A percentile compares a stretch with the other conserved stretches of the same genome.
Evolutionary conservation across 1,140 invertebrate species (phyloP).

Genomic region (Protaetia brevitarsis): DNA sequence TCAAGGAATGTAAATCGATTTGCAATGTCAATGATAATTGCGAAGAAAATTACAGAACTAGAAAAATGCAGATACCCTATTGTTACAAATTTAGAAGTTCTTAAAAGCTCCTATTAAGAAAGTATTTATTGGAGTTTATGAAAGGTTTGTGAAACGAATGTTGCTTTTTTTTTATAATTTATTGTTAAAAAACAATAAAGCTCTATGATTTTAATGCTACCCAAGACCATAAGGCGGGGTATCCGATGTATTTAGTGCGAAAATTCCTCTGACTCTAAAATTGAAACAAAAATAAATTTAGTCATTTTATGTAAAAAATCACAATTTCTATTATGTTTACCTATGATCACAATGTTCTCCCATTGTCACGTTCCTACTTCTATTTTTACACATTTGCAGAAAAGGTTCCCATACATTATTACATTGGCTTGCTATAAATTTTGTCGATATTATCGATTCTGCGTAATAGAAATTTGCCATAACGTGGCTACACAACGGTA

Average conservation of each 20-base stretch:
- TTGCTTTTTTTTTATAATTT: neutral
- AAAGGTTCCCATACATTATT: constrained; percentile 36
- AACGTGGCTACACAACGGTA: constrained; percentile 53
- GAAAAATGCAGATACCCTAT: too few relatives aligned
- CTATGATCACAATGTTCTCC: constrained; percentile 39
- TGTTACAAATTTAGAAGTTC: too few relatives aligned
- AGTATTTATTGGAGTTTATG: too few relatives aligned
- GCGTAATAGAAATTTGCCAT: constrained; percentile 55
- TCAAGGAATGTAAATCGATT: too few relatives aligned
- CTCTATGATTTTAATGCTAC: neutral
- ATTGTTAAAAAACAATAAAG: neutral
- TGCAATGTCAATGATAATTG: too few relatives aligned
- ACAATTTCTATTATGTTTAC: constrained; percentile 34
- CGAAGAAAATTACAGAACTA: too few relatives aligned
- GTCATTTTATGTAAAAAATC: neutral
- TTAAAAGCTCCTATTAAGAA: too few relatives aligned
- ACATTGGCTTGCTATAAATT: constrained; percentile 39
- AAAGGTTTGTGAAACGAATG: too few relatives aligned
- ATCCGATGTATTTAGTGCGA: neutral
- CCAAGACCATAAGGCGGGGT: constrained; percentile 12
- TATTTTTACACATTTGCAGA: constrained; percentile 35
- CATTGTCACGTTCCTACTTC: constrained; percentile 34
- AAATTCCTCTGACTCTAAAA: constrained; percentile 39
- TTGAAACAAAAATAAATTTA: constrained; percentile 21
- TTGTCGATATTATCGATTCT: constrained; percentile 52